Percentiles rank a stretch among this genome's conserved stretches.
Evolutionary conservation across 2,888 invertebrate genomes (phyloP).

Genomic region (Chrysodeixis includens): DNA sequence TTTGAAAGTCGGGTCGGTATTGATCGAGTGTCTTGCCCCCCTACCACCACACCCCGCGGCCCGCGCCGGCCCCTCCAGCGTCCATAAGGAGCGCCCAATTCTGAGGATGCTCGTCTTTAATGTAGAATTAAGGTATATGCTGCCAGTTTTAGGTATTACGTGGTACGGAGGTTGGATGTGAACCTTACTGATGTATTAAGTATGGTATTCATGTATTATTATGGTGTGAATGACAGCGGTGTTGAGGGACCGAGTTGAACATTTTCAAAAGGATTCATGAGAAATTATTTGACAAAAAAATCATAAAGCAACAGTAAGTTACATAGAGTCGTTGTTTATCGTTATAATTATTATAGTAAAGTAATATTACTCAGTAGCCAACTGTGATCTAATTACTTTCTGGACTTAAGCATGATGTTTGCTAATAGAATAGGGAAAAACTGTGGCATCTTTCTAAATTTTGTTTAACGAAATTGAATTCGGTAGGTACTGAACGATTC

Average conservation of each 20-base stretch:
- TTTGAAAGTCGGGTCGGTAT: slow-evolving; percentile 89
- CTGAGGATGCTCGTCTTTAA: slow-evolving; percentile 78
- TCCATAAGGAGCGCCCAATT: slow-evolving; percentile 82
- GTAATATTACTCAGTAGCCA: too few relatives aligned
- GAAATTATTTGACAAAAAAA: too few relatives aligned
- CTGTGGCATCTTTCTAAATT: too few relatives aligned
- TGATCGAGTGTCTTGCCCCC: slow-evolving; percentile 88
- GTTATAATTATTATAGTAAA: too few relatives aligned
- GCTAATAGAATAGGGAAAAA: too few relatives aligned
- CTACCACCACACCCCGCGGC: slow-evolving; percentile 65
- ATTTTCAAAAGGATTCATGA: too few relatives aligned
- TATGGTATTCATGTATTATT: neutral
- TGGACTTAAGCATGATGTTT: too few relatives aligned
- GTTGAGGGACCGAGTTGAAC: neutral
- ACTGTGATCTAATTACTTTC: too few relatives aligned
- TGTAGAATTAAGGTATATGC: slow-evolving; percentile 60
- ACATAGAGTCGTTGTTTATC: too few relatives aligned
- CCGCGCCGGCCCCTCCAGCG: slow-evolving; percentile 60
- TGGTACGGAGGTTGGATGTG: slow-evolving; percentile 16
- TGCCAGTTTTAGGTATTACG: slow-evolving; percentile 25
- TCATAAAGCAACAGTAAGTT: too few relatives aligned
- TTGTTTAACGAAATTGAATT: too few relatives aligned
- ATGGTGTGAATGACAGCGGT: neutral
- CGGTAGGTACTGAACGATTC: too few relatives aligned
- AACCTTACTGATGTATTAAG: neutral